phyloP scores from a whole-genome alignment of 2,797 vertebrate genomes.

The Anguilla marmorata region DNA sequence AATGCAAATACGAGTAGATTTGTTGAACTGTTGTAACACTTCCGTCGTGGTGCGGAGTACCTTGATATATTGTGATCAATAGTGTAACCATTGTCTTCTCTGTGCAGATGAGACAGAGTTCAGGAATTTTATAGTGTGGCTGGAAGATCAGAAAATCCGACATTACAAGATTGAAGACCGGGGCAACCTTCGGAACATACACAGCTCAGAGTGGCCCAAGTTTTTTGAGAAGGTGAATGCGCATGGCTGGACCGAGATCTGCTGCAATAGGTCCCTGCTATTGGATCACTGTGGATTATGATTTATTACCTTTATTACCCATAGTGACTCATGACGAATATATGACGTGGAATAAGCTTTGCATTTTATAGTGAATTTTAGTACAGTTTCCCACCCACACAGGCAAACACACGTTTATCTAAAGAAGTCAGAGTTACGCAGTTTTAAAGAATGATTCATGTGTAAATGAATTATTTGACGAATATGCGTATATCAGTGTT shows the following conservation, averaged over 20 bases:
- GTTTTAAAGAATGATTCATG: not conserved
- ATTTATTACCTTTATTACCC: constrained; percentile 11
- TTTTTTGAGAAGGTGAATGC: constrained; percentile 84
- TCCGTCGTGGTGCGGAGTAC: not conserved
- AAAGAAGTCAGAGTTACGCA: not conserved
- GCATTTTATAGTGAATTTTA: not conserved
- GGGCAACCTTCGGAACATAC: constrained; percentile 92
- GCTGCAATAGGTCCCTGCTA: no score
- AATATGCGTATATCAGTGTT: not conserved
- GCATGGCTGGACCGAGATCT: not conserved
- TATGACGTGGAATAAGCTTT: not conserved
- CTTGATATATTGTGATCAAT: not conserved
- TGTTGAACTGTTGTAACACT: not conserved
- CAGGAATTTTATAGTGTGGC: constrained; percentile 96
- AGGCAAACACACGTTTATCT: no score
- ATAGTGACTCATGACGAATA: not conserved
- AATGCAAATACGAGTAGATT: not conserved
- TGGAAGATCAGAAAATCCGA: constrained; percentile 97
- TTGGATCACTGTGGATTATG: not conserved
- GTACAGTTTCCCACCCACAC: no score
- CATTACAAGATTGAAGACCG: constrained; percentile 98
- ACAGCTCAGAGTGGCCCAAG: constrained; percentile 88
- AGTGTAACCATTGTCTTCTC: not conserved
- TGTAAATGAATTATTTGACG: not conserved
- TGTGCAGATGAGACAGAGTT: constrained; percentile 91